These are phyloP conservation scores for Lepetodrilus schrolli DNA, from an alignment of 2,888 invertebrate genomes.

Conservation along the genomic window DNA sequence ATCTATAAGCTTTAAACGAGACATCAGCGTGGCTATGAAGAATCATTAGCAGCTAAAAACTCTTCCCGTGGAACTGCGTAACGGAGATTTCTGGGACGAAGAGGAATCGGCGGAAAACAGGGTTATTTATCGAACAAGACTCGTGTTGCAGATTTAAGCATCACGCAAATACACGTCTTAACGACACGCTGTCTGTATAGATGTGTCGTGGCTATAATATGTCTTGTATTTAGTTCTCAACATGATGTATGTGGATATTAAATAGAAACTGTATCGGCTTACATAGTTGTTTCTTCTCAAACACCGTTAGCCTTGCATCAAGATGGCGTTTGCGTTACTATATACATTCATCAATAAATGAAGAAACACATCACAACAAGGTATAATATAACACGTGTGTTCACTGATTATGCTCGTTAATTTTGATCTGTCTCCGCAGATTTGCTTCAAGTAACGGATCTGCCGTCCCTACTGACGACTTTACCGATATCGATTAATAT, in stretches of 20 bases:
- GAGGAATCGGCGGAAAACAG: neutral
- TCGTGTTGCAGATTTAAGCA: neutral
- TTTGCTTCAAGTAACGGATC: no score
- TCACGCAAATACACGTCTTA: neutral
- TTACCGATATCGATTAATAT: no score
- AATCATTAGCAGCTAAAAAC: slow-evolving; percentile 24
- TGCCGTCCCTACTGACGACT: no score
- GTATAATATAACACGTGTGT: no score
- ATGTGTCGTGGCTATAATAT: no score
- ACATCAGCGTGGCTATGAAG: neutral
- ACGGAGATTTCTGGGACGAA: neutral
- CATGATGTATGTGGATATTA: neutral
- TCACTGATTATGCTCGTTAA: no score
- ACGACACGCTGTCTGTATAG: neutral
- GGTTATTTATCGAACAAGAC: neutral
- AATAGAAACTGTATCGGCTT: neutral
- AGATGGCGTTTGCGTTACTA: no score
- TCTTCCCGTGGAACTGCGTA: neutral
- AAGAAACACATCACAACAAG: no score
- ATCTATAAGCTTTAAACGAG: slow-evolving; percentile 30
- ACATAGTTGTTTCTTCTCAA: neutral
- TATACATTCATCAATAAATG: no score
- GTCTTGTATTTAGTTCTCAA: neutral
- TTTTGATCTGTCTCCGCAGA: no score
- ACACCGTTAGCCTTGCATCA: no score